Conservation (phyloP, 2,113 vertebrate genomes). For the Chloebia gouldiae region DNA sequence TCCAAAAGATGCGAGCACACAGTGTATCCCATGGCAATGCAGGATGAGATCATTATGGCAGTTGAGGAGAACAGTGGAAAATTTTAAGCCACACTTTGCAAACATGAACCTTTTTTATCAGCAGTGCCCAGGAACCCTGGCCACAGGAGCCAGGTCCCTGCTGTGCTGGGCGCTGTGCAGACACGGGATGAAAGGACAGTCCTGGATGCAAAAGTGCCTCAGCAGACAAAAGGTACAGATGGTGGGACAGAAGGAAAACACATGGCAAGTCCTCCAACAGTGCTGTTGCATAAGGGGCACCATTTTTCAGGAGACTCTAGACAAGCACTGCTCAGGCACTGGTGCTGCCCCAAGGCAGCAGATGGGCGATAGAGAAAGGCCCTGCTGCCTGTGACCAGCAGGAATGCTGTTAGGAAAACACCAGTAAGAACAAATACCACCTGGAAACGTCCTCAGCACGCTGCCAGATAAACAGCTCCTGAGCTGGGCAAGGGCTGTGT, state of each 20-base stretch:
- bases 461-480: not conserved
- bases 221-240: not conserved
- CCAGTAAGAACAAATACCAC: not conserved
- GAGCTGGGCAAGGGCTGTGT: not conserved
- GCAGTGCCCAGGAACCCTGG: not conserved
- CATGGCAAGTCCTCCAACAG: not conserved
- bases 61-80: not conserved
- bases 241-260: conserved; percentile 10
- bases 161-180: not conserved
- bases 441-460: rapidly evolving
- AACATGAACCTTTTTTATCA: not conserved
- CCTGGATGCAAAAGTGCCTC: not conserved
- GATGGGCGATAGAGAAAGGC: not conserved
- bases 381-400: not conserved
- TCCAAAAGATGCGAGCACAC: not conserved
- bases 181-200: not conserved
- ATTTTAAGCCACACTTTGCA: not conserved
- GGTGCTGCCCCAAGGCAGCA: not conserved
- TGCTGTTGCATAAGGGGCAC: not conserved
- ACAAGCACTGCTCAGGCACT: not conserved
- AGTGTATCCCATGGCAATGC: not conserved
- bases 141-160: not conserved
- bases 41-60: not conserved
- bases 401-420: not conserved
- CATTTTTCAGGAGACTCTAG: not conserved